Base-by-base conservation (phyloP, 2,113 vertebrate genomes). In the Tautogolabrus adspersus region DNA sequence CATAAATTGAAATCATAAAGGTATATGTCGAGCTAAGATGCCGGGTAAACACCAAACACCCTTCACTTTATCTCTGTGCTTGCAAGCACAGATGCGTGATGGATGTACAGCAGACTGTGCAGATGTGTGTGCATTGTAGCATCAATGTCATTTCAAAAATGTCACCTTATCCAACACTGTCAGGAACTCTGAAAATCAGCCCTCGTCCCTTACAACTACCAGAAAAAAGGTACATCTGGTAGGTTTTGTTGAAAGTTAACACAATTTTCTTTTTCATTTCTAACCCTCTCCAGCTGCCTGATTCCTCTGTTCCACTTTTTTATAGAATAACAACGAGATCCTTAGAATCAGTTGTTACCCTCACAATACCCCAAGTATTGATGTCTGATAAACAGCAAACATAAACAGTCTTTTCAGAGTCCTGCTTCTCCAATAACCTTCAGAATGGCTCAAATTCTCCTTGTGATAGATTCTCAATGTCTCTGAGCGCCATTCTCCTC, bases 1-100 rank as follows among this genome's bases (percentile, higher is more conserved):
- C 37, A 84, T 87, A 77, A 80, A 87, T 85, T 63, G 47, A 55
- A 19, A 69, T 75, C 72, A 66, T 66, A 71, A 75, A 80, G 79
- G 46, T 72, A 63, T 66, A 82, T 6, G 49, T 82, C 81, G 72
- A 59, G 70, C 81, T 77, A 77, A 84, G 82, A 73, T 59, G 71
- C 55, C 58, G 46, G 51, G 56, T 69, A 79, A 82, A 88, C 71
- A 81, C 42, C 72, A 46, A 80, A 64, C 71, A 71, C 13, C 58
- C 22, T 10, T 2, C 61, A 11, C 55, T 81, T 60, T 61, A 23
- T 63, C 61, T 79, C 22, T 1, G 0, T 59, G 49, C 49, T 47
- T 1, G 15, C 21, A 19, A 37, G 72, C 59, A 57, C 65, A 63
- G 64, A 59, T 10, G 68, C 68, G 47, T 65, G 84, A 88, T 64